Conservation (phyloP, 2,888 invertebrate genomes). For the Cristatella mucedo region DNA sequence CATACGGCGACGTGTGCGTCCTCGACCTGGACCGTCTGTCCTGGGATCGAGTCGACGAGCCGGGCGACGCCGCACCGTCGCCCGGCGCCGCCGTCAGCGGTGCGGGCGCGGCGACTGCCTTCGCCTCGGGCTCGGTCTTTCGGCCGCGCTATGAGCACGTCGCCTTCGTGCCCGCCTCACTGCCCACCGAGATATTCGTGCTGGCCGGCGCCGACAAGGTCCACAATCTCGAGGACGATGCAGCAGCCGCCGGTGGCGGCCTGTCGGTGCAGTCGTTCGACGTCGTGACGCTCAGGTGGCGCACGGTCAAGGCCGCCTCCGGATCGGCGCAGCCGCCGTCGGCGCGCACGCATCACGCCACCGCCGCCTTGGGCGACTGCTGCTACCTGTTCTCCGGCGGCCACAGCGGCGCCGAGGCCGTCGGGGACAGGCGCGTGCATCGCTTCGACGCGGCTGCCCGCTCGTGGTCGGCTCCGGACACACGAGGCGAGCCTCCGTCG, state of each 20-base stretch:
- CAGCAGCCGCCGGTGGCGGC: no score
- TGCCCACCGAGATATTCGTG: constrained; percentile 25
- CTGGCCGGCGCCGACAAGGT: constrained; percentile 35
- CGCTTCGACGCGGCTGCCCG: constrained; percentile 20
- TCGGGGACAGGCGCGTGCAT: constrained; percentile 31
- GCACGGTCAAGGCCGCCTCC: constrained; percentile 15
- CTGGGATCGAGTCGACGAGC: constrained; percentile 29
- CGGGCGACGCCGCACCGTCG: constrained; percentile 14
- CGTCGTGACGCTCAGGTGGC: constrained; percentile 20
- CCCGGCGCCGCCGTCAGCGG: no score
- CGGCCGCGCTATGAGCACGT: constrained; percentile 35
- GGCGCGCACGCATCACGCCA: constrained; percentile 29
- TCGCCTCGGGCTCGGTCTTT: no score
- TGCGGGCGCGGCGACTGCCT: no score
- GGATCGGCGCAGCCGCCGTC: constrained; percentile 27
- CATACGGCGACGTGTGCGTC: constrained; percentile 30
- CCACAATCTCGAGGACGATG: constrained; percentile 28
- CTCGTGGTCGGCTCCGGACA: constrained; percentile 24
- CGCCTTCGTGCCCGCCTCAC: constrained; percentile 20
- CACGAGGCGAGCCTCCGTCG: constrained; percentile 29
- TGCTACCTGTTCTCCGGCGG: constrained; percentile 35
- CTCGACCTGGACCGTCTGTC: constrained; percentile 27
- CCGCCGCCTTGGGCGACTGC: constrained; percentile 21
- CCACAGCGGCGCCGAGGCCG: constrained; percentile 28
- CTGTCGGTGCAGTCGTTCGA: constrained; percentile 28